Base-by-base conservation (phyloP, 2,888 invertebrate species). In the Erebia aethiops region DNA sequence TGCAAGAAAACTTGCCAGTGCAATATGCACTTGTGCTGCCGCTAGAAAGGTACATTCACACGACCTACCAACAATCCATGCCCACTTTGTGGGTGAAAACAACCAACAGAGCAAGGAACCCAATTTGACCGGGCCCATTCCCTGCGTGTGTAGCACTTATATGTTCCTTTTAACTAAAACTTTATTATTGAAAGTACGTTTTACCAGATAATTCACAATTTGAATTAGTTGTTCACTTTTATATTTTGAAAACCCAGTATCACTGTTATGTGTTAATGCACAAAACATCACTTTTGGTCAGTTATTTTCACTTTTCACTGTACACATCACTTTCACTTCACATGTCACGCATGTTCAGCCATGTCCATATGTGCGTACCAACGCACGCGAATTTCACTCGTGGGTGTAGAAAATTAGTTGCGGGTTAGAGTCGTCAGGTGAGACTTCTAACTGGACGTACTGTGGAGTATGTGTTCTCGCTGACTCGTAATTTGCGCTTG, bases 351-450 rank as follows among this genome's bases (percentile, higher is more conserved):
- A 49, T 70, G 61, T 70, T 52, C 43, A 62, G 51, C 16, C 46
- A 49, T 62, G 61, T 57, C 68, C 69, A 51, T 43, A 26, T 58
- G 51, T 60, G 52, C 49, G 58, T 60, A 56, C 58, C 16, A 64
- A 51, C 57, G 66, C 35, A 71, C 69, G 73, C 67, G 70, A 68
- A 18, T 70, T 77, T 91, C 87, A 92, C 79, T 93, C 92, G 74
- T 98, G 97, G 73, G 98, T 96, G 91, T 97, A 98, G 82, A 98
- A 97, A 84, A 98, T 97, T 81, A 97, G 96, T 79, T 97, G 97
- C 77, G 96, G 96, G 87, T 96, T 96, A 69, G 97, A 97, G 75
- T 95, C 94, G 70, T 93, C 93, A 0, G 89, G 92, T 0, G 92
- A 91, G 77, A 93, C 88, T 74, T 93, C 94, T 10, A 94, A 77